Evolutionary conservation across 2,113 vertebrate species (phyloP).

Genomic region (Eonycteris spelaea): DNA sequence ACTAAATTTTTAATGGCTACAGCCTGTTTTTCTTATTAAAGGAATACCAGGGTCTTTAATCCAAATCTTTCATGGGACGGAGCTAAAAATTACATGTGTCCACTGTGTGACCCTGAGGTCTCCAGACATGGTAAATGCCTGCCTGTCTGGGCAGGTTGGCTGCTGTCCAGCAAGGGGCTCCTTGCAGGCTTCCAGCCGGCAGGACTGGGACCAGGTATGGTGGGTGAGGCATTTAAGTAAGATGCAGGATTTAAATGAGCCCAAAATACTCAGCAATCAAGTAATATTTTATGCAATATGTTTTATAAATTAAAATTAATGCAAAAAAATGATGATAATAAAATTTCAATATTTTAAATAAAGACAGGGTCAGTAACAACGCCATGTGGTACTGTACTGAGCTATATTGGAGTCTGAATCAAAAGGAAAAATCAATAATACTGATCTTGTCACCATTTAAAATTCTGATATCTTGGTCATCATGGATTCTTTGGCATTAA

Average conservation of each 20-base stretch:
- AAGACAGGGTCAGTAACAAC: neutral
- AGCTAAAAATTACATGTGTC: neutral
- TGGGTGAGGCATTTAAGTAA: accelerated
- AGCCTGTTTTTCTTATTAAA: conserved; percentile 52
- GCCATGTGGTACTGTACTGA: accelerated
- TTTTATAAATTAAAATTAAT: neutral
- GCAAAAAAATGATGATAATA: neutral
- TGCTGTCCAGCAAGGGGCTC: neutral
- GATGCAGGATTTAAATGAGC: neutral
- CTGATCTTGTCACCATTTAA: neutral
- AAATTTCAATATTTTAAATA: neutral
- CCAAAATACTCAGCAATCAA: neutral
- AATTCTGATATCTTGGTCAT: neutral
- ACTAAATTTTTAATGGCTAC: conserved; percentile 69
- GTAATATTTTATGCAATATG: neutral
- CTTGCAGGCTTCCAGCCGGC: neutral
- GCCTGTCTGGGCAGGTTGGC: neutral
- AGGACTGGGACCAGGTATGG: neutral
- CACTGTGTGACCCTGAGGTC: neutral
- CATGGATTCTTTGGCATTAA: neutral
- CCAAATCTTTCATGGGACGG: conserved; percentile 5
- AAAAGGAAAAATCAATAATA: neutral
- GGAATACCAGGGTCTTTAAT: conserved; percentile 44
- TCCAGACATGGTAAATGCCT: neutral
- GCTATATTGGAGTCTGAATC: neutral